phyloP scores from a whole-genome alignment of 2,888 invertebrate species.

The Rhyacophila evoluta region DNA sequence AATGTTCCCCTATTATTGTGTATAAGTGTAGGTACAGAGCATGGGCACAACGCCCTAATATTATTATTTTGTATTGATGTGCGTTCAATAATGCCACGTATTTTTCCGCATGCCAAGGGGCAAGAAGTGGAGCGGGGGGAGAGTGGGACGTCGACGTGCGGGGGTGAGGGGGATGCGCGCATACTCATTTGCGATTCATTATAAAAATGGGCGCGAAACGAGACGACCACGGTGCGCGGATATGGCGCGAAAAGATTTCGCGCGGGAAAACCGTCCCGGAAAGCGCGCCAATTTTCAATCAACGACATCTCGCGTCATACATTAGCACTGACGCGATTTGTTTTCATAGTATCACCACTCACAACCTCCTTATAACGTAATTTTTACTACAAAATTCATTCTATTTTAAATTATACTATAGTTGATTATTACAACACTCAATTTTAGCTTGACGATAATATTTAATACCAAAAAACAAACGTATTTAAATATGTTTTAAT shows the following conservation, averaged over 20 bases:
- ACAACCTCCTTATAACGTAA: background rate
- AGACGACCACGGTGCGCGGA: slow-evolving; percentile 22
- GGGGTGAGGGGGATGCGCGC: slow-evolving; percentile 48
- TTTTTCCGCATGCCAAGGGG: slow-evolving; percentile 54
- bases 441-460: background rate
- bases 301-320: slow-evolving; percentile 3
- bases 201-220: slow-evolving; percentile 49
- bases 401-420: background rate
- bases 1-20: background rate
- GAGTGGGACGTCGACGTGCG: slow-evolving; percentile 24
- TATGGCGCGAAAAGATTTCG: slow-evolving; percentile 22
- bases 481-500: background rate
- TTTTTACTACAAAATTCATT: background rate
- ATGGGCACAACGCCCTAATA: slow-evolving; percentile 47
- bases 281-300: slow-evolving; percentile 24
- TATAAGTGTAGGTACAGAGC: background rate
- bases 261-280: slow-evolving; percentile 2
- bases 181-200: slow-evolving; percentile 55
- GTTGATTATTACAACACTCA: background rate
- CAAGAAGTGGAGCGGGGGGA: slow-evolving; percentile 24
- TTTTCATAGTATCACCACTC: background rate
- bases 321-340: slow-evolving; percentile 19
- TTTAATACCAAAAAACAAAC: background rate
- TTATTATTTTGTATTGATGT: slow-evolving; percentile 55
- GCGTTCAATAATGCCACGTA: slow-evolving; percentile 55